These are phyloP conservation scores for Drosophila watanabei DNA, from an alignment of 1,140 invertebrate genomes.

Conservation along the genomic window DNA sequence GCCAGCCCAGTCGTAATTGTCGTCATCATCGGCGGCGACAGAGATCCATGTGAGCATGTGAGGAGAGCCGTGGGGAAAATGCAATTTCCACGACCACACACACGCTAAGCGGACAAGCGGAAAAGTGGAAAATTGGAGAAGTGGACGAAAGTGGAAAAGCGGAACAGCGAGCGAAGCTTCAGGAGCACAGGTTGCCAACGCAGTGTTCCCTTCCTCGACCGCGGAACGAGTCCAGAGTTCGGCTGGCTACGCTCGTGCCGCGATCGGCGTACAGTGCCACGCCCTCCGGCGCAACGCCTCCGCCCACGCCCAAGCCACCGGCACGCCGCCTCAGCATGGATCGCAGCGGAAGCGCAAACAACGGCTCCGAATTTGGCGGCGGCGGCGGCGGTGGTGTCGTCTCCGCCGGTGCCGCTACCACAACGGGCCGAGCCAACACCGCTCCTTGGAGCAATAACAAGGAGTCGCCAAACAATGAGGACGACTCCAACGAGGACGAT, in stretches of 20 bases:
- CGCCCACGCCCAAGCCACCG: constrained; percentile 20
- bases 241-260: constrained; percentile 71
- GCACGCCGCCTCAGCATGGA: constrained; percentile 58
- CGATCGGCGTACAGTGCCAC: constrained; percentile 74
- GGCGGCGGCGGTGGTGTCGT: constrained; percentile 20
- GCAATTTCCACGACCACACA: constrained; percentile 49
- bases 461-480: constrained; percentile 77
- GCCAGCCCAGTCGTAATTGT: constrained; percentile 5
- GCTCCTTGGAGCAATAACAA: constrained; percentile 80
- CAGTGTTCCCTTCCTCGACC: constrained; percentile 13
- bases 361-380: constrained; percentile 70
- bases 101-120: constrained; percentile 41
- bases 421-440: constrained; percentile 30
- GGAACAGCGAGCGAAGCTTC: neutral
- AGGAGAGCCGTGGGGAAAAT: constrained; percentile 53
- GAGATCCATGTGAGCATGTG: constrained; percentile 58
- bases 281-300: constrained; percentile 33
- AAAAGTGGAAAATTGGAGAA: neutral
- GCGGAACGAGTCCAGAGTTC: constrained; percentile 29
- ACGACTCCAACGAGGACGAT: constrained; percentile 80
- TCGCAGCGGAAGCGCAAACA: constrained; percentile 67
- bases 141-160: neutral
- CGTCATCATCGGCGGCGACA: neutral
- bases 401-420: constrained; percentile 20
- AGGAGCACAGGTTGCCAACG: neutral